These are phyloP conservation scores for Paralinhomoeus sp. DNA, from an alignment of 2,888 invertebrate genomes.

Conservation along the genomic window DNA sequence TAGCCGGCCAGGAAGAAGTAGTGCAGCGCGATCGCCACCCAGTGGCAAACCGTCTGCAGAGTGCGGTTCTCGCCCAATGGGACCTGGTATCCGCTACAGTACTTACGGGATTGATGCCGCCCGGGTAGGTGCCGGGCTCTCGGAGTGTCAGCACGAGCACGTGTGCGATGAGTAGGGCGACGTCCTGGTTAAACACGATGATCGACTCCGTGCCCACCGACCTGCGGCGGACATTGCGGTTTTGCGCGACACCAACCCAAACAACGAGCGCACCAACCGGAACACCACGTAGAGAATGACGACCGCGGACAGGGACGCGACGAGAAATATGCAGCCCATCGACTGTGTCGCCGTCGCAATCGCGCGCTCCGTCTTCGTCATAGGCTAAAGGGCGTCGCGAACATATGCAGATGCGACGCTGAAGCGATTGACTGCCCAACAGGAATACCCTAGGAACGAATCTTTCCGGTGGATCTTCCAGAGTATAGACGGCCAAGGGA, in stretches of 20 bases:
- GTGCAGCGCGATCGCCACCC: slow-evolving; percentile 2
- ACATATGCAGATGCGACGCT: too few relatives aligned
- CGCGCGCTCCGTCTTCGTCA: neutral
- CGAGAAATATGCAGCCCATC: slow-evolving; percentile 3
- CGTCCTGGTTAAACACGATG: slow-evolving; percentile 4
- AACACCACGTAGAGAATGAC: slow-evolving; percentile 1
- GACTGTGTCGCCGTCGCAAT: neutral
- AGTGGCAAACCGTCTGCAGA: neutral
- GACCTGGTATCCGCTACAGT: too few relatives aligned
- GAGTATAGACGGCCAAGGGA: too few relatives aligned
- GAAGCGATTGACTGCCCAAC: too few relatives aligned
- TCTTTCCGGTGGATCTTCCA: too few relatives aligned
- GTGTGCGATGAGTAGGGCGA: slow-evolving; percentile 3
- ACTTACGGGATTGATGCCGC: neutral
- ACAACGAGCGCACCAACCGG: neutral
- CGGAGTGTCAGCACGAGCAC: slow-evolving; percentile 3
- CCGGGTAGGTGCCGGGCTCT: slow-evolving; percentile 1
- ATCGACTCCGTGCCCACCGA: slow-evolving; percentile 1
- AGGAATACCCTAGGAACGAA: too few relatives aligned
- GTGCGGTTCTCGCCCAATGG: neutral
- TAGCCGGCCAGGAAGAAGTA: slow-evolving; percentile 3
- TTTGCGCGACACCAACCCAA: too few relatives aligned
- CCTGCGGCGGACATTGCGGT: neutral
- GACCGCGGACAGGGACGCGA: neutral
- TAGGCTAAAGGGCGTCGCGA: too few relatives aligned